Base-by-base conservation (phyloP, 2,113 vertebrate genomes). In the Amblyornis subalaris region DNA sequence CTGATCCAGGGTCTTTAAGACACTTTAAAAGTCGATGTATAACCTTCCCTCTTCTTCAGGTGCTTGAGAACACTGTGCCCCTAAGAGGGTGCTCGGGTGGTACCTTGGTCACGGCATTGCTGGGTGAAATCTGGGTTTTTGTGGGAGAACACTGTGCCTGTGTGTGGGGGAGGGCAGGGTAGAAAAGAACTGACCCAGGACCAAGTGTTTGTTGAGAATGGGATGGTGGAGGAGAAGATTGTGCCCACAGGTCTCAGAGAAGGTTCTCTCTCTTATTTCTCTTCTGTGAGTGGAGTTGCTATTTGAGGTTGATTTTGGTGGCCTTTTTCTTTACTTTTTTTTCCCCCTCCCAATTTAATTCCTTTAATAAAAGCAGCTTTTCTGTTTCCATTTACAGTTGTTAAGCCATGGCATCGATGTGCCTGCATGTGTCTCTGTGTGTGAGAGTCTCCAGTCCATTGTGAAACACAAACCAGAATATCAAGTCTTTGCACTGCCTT, bases 381-480 rank as follows among this genome's bases (percentile, higher is more conserved):
- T 87, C 61, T 85, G 35, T 85, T 92, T 85, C 88, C 54, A n/a
- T 66, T 92, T 92, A 17, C 40, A 74, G 9, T 25, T 65, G 53
- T 77, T 84, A 48, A 89, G 50, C 80, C 72, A 69, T 71, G 62
- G 25, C 33, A 35, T 90, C 58, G 50, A 7, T 62, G n/a, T 89
- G 51, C 2, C 2, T 51, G 66, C 4, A 2, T 36, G n/a, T 40
- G 20, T 71, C 10, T 92, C 29, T 36, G 14, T 42, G 17, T 61
- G 36, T 12, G 21, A 45, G 22, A 71, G 35, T 65, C 73, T 89
- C 74, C 77, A 89, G 73, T 15, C 84, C 81, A 85, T 35, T 91
- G 89, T 92, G 95, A 94, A 91, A 95, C 57, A 75, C 80, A 82
- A 89, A 48, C 57, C 87, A 57, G 80, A 91, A 91, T 94, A 95